Percentiles rank a stretch among this genome's conserved stretches.
phyloP scores from a whole-genome alignment of 2,113 vertebrate genomes.

The Lasiurus cinereus region DNA sequence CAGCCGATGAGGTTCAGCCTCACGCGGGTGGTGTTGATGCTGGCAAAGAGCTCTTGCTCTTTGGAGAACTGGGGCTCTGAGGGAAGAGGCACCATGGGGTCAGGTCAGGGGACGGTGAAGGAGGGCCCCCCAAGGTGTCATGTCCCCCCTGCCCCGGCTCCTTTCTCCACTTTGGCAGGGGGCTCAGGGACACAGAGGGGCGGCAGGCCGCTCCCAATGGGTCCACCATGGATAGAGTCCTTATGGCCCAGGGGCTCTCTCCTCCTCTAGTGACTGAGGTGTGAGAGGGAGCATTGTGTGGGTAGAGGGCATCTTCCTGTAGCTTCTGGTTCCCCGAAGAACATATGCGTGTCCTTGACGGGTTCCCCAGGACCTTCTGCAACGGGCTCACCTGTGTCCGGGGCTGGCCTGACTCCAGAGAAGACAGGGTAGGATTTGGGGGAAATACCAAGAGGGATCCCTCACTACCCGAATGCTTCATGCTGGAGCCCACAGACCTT shows the following conservation, averaged over 20 bases:
- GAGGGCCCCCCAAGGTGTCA: rapidly evolving
- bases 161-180: rapidly evolving
- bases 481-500: too few relatives aligned
- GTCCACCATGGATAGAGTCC: not conserved
- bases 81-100: not conserved
- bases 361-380: not conserved
- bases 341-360: rapidly evolving
- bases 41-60: slow-evolving; percentile 98
- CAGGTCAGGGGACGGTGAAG: rapidly evolving
- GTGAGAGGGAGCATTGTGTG: rapidly evolving
- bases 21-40: slow-evolving; percentile 96
- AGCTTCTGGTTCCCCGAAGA: not conserved
- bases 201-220: not conserved
- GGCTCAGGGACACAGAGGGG: not conserved
- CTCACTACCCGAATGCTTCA: rapidly evolving
- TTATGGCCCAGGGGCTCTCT: not conserved
- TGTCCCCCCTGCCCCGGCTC: rapidly evolving
- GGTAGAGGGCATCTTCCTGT: too few relatives aligned
- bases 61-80: slow-evolving; percentile 99
- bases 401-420: not conserved
- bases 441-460: rapidly evolving
- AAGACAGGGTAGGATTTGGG: not conserved
- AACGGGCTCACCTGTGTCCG: not conserved
- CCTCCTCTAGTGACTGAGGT: rapidly evolving
- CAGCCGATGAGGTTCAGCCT: slow-evolving; percentile 97